Evolutionary conservation across 2,113 vertebrate genomes (phyloP).

Genomic region (Aptenodytes patagonicus): DNA sequence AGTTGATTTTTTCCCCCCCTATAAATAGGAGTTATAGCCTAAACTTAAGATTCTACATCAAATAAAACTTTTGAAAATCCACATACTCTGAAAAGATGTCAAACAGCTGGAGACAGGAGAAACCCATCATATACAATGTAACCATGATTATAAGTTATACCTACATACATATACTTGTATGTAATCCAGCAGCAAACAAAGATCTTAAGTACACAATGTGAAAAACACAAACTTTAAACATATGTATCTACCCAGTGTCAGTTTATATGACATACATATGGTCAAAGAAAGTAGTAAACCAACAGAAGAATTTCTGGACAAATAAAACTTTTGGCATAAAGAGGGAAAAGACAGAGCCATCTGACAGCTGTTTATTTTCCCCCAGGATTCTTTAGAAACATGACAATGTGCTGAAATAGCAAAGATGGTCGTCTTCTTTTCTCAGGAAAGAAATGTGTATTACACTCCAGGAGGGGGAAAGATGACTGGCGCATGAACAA

Average conservation of each 20-base stretch:
- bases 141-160: background rate
- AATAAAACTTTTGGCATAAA: background rate
- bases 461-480: background rate
- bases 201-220: background rate
- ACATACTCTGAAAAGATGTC: background rate
- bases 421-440: background rate
- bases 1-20: background rate
- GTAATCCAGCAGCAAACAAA: background rate
- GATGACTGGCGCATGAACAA: background rate
- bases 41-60: background rate
- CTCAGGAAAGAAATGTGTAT: background rate
- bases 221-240: background rate
- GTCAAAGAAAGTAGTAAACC: background rate
- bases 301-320: background rate
- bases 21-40: background rate
- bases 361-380: background rate
- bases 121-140: background rate
- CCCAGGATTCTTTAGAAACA: background rate
- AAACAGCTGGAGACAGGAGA: background rate
- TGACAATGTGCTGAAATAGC: background rate
- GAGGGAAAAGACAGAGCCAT: background rate
- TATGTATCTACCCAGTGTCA: background rate
- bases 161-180: background rate
- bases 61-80: background rate
- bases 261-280: background rate